Evolutionary conservation across 1,140 invertebrate species (phyloP), one percentile per base, ranked within the genome.

Genomic region (Bombus terrestris): DNA sequence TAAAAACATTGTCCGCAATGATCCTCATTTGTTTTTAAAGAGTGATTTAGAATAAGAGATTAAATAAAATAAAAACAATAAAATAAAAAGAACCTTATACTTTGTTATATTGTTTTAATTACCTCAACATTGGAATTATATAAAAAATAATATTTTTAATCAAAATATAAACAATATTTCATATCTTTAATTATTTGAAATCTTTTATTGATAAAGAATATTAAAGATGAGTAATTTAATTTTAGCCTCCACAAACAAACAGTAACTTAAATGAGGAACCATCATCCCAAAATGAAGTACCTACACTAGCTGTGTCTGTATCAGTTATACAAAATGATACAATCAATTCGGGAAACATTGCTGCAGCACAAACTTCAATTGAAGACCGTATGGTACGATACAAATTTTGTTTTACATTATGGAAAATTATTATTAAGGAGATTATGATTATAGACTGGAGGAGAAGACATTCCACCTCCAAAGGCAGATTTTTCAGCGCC

Each of bases 401-500:
- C n/a, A 35, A 72, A 64, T 71, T 75, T 69, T 3, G 5, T 41
- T 32, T 39, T 6, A 8, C 59, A 39, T 69, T 10, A 35, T 66
- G 59, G 9, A 59, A 73, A 74, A 53, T 59, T 39, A 37, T 53
- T 83, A 62, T 86, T 76, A 12, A 79, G 47, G 37, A 53, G 68
- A 76, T 62, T 53, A 57, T 59, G 8, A 85, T 74, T 76, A 64
- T 18, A 92, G 86, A 62, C 73, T 59, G 89, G 89, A 37, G 90
- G 83, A 47, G 96, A 97, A 83, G 96, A 97, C 78, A 96, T 98
- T 89, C 97, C 97, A 72, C 97, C 97, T 18, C 97, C 98, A 2
- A 97, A 97, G 92, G 96, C 96, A 32, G 97, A 98, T 92, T 98
- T 97, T 93, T 97, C 97, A 75, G 97, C 97, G 74, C 98, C 98